Percentiles rank a stretch among this genome's conserved stretches.
These are phyloP conservation scores for Python bivittatus DNA, from an alignment of 2,113 vertebrate species.

Conservation along the genomic window DNA sequence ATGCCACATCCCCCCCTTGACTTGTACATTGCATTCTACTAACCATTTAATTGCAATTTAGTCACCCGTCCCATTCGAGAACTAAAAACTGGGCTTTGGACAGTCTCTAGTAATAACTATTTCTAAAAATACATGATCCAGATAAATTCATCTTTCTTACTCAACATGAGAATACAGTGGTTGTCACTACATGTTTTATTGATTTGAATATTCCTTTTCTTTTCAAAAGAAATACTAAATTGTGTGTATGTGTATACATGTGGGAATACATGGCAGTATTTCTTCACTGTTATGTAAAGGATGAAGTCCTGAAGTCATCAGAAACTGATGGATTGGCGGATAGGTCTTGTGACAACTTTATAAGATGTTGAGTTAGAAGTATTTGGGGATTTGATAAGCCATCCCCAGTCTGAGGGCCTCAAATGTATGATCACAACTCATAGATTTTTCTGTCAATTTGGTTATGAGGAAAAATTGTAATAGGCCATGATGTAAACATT, in stretches of 20 bases:
- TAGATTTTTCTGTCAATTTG: background rate
- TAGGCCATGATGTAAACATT: background rate
- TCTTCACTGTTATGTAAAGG: background rate
- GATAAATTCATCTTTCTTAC: background rate
- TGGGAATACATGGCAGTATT: background rate
- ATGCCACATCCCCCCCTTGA: background rate
- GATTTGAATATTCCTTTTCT: background rate
- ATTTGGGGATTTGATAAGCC: background rate
- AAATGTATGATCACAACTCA: background rate
- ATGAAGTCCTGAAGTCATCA: background rate
- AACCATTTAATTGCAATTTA: background rate
- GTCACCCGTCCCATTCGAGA: background rate
- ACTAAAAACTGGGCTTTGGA: conserved; percentile 5
- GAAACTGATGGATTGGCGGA: background rate
- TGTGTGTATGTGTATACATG: background rate
- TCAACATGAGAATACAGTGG: background rate
- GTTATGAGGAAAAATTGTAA: background rate
- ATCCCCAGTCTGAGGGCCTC: background rate
- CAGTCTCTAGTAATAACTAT: background rate
- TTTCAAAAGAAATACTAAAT: background rate
- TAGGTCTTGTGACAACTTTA: background rate
- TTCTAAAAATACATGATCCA: background rate
- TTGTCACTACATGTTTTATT: background rate
- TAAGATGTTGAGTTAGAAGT: background rate
- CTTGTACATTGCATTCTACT: background rate